A percentile compares a stretch with the other conserved stretches of the same genome.
Conservation (phyloP, 2,888 invertebrate genomes). For the Scrobipalpa atriplicella region DNA sequence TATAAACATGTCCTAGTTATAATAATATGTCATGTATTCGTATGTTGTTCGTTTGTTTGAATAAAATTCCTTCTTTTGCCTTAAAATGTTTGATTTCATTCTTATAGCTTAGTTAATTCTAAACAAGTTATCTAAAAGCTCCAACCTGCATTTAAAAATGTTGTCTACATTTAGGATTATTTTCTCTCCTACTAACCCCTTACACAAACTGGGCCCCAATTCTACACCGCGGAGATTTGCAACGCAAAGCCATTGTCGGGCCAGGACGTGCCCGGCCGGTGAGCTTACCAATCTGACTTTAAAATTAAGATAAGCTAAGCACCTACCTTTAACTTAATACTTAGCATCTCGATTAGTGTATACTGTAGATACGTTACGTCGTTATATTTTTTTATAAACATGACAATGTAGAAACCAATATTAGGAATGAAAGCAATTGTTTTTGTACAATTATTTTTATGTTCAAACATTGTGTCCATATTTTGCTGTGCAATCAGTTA, state of each 20-base stretch:
- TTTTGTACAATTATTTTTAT: no score
- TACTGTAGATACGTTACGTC: not conserved
- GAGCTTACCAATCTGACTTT: slow-evolving; percentile 72
- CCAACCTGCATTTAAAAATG: no score
- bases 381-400: not conserved
- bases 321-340: slow-evolving; percentile 45
- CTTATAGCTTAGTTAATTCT: no score
- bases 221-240: slow-evolving; percentile 21
- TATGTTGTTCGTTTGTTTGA: no score
- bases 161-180: not conserved
- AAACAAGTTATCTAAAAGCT: not conserved
- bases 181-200: not conserved
- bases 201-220: slow-evolving; percentile 1
- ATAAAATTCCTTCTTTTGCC: no score
- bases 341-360: slow-evolving; percentile 49
- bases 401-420: no score
- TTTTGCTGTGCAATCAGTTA: no score
- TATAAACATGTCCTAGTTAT: no score
- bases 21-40: no score
- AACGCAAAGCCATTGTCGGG: not conserved
- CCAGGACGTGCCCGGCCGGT: slow-evolving; percentile 1
- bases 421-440: no score
- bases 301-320: slow-evolving; percentile 66
- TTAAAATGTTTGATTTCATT: no score
- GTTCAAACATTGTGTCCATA: no score